Conservation (phyloP, 2,797 vertebrate species). For the Bradypus variegatus region DNA sequence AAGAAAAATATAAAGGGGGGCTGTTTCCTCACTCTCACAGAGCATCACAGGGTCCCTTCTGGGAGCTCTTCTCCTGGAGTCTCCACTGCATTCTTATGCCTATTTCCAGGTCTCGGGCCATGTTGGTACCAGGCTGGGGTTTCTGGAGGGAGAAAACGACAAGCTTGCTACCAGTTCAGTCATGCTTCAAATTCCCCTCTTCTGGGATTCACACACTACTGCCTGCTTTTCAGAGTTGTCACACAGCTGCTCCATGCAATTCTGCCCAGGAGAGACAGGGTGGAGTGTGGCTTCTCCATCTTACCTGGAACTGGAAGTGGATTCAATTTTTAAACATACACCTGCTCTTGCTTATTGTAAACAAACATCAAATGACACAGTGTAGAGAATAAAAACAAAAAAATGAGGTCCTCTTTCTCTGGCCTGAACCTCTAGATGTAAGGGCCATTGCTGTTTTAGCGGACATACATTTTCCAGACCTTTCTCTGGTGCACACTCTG, state of each 20-base stretch:
- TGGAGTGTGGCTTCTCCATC: not conserved
- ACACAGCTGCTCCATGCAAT: too few species aligned
- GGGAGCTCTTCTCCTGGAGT: accelerated
- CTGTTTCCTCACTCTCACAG: not conserved
- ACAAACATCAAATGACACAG: not conserved
- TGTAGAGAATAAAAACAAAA: accelerated
- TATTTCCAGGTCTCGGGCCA: not conserved
- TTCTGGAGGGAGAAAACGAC: too few species aligned
- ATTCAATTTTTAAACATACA: not conserved
- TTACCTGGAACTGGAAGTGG: not conserved
- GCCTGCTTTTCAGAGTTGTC: not conserved
- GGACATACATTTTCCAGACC: not conserved
- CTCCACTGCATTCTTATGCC: not conserved
- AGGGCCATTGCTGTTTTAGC: not conserved
- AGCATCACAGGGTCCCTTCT: not conserved
- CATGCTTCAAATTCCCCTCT: not conserved
- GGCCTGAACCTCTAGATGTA: accelerated
- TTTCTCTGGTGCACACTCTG: not conserved
- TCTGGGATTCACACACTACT: too few species aligned
- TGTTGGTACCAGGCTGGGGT: too few species aligned
- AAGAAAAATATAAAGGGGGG: not conserved
- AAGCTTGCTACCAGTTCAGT: accelerated
- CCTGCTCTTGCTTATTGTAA: too few species aligned
- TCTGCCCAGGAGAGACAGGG: not conserved
- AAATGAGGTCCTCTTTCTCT: too few species aligned